Evolutionary conservation across 1,140 invertebrate species (phyloP).

Genomic region (Dolichoris vasculosae): DNA sequence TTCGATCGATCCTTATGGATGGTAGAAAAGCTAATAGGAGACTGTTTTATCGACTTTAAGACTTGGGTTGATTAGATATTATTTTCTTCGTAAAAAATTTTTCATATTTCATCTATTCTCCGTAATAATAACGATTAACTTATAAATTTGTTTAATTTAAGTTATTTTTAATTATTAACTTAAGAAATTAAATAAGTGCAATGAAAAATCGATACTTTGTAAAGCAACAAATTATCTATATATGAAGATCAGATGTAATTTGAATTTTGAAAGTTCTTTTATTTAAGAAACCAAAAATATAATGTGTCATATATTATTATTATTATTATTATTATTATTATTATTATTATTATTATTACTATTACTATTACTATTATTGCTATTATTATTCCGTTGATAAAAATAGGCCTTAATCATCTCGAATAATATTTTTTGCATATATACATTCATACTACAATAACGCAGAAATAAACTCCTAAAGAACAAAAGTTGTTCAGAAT

Average conservation of each 20-base stretch:
- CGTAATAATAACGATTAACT: conserved; percentile 28
- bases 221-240: background rate
- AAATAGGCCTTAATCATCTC: background rate
- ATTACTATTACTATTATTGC: background rate
- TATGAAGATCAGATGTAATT: conserved; percentile 15
- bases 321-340: background rate
- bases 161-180: conserved; percentile 34
- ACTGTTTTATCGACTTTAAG: conserved; percentile 33
- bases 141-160: conserved; percentile 21
- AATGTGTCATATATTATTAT: conserved; percentile 28
- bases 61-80: conserved; percentile 25
- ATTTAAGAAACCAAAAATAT: conserved; percentile 26
- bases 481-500: background rate
- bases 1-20: conserved; percentile 8
- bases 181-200: conserved; percentile 36
- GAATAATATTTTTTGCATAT: background rate
- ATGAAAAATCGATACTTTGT: conserved; percentile 19
- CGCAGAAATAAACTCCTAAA: background rate
- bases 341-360: background rate
- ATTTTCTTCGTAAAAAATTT: conserved; percentile 12
- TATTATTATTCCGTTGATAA: background rate
- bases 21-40: conserved; percentile 5
- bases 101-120: background rate
- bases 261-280: conserved; percentile 26
- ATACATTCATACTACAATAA: background rate